Evolutionary conservation across 2,113 vertebrate species (phyloP).

Genomic region (Bolborhynchus lineola): DNA sequence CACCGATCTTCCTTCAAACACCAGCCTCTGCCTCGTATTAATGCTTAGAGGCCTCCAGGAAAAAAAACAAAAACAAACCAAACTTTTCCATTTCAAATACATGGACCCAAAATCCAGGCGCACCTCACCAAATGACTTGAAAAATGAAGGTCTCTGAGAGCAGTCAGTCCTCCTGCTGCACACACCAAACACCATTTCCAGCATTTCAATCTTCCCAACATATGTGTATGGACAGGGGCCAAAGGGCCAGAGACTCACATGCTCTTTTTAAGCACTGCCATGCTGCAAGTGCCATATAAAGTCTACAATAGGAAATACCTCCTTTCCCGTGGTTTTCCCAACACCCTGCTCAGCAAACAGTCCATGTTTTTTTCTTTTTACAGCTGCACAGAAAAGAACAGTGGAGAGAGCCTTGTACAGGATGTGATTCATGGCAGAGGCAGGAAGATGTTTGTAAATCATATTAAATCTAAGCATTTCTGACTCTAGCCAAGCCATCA

Average conservation of each 20-base stretch:
- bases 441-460: neutral
- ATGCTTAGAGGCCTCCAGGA: neutral
- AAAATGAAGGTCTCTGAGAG: neutral
- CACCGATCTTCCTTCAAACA: neutral
- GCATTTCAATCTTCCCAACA: neutral
- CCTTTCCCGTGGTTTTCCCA: neutral
- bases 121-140: rapidly evolving
- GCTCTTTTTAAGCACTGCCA: neutral
- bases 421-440: neutral
- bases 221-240: neutral
- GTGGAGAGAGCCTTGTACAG: neutral
- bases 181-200: neutral
- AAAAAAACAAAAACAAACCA: neutral
- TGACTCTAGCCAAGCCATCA: neutral
- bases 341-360: neutral
- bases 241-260: neutral
- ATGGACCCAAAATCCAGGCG: neutral
- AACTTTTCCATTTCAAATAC: neutral
- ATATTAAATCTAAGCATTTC: neutral
- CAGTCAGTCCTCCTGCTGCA: neutral
- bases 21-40: neutral
- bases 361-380: neutral
- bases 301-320: neutral
- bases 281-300: neutral
- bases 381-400: neutral